phyloP scores from a whole-genome alignment of 2,113 vertebrate species.

The Ochotona princeps region DNA sequence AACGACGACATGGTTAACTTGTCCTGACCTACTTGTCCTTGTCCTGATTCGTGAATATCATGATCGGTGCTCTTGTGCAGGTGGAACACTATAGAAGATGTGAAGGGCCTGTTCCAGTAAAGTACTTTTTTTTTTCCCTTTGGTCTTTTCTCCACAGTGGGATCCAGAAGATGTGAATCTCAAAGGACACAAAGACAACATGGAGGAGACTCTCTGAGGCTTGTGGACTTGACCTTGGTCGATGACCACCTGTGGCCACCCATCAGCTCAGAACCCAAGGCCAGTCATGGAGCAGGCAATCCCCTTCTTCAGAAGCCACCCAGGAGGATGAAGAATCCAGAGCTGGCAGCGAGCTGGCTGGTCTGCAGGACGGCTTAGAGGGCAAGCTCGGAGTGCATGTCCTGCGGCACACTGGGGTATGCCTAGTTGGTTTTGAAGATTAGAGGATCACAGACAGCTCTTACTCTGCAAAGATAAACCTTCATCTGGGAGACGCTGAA shows the following conservation, averaged over 20 bases:
- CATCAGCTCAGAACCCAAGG: background rate
- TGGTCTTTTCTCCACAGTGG: conserved; percentile 82
- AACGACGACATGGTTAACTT: background rate
- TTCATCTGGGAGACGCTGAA: background rate
- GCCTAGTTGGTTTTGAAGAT: conserved; percentile 13
- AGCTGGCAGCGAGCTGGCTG: background rate
- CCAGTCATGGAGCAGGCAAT: background rate
- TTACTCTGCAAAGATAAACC: conserved; percentile 7
- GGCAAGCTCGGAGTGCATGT: background rate
- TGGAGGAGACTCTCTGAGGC: conserved; percentile 9
- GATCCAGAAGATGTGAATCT: conserved; percentile 85
- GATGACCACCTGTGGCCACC: background rate
- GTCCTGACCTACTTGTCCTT: background rate
- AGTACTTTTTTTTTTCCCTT: background rate
- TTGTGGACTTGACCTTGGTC: conserved; percentile 51
- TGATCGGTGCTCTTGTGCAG: background rate
- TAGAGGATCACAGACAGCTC: background rate
- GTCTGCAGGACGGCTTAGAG: background rate
- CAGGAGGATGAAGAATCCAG: background rate
- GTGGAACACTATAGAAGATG: background rate
- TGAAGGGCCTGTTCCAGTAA: background rate
- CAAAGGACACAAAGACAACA: conserved; percentile 75
- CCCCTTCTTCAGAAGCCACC: background rate
- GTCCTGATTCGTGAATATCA: background rate
- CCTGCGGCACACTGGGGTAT: background rate